Percentiles rank a stretch among this genome's conserved stretches.
phyloP scores from a whole-genome alignment of 1,140 invertebrate species.

The Lepidurus couesii region DNA sequence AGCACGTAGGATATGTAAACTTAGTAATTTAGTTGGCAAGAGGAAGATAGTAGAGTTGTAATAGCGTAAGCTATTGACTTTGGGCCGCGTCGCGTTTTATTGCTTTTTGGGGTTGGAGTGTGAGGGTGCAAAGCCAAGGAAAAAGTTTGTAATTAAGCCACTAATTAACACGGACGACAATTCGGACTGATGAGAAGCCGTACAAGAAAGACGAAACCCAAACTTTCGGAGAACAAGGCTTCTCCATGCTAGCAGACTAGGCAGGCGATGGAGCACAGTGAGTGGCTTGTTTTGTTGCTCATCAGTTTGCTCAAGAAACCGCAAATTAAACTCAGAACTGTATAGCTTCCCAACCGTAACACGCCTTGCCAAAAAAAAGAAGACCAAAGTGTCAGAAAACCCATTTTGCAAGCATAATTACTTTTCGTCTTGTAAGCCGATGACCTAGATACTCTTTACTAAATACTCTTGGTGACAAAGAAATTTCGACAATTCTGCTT shows the following conservation, averaged over 20 bases:
- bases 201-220: background rate
- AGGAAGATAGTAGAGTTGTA: background rate
- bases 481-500: too few species aligned
- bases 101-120: background rate
- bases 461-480: too few species aligned
- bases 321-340: background rate
- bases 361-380: background rate
- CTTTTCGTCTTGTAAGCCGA: too few species aligned
- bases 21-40: background rate
- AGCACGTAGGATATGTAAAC: background rate
- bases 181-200: slow-evolving; percentile 13
- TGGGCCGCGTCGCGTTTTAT: background rate
- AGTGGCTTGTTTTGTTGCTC: slow-evolving; percentile 1
- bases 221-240: background rate
- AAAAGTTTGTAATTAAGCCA: slow-evolving; percentile 9
- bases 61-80: background rate
- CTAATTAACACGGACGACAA: slow-evolving; percentile 1
- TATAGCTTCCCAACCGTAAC: background rate
- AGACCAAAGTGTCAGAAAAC: background rate
- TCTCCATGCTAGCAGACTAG: background rate
- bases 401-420: too few species aligned
- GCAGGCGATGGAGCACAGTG: background rate
- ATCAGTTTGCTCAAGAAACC: slow-evolving; percentile 2
- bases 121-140: background rate
- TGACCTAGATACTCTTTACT: too few species aligned